Evolutionary conservation across 2,113 vertebrate genomes (phyloP).

Genomic region (Hippocampus zosterae): DNA sequence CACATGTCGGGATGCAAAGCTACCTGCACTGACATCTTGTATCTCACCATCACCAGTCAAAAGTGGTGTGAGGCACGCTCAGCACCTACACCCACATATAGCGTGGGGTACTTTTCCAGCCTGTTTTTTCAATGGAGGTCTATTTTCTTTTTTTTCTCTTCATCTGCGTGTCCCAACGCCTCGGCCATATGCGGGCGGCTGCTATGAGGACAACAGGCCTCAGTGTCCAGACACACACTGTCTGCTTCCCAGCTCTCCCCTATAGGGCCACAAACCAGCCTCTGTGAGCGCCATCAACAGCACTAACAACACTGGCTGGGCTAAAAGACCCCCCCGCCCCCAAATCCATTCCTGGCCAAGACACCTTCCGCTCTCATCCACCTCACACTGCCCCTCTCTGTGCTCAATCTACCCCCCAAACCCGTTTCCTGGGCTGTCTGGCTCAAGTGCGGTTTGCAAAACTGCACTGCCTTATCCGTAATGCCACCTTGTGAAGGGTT

Average conservation of each 20-base stretch:
- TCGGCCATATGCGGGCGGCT: constrained; percentile 64
- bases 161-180: constrained; percentile 48
- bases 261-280: constrained; percentile 59
- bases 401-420: constrained; percentile 32
- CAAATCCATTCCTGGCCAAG: constrained; percentile 27
- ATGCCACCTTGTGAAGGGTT: constrained; percentile 24
- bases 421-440: constrained; percentile 30
- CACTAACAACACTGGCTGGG: constrained; percentile 40
- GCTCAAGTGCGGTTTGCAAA: constrained; percentile 15
- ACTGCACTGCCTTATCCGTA: constrained; percentile 26
- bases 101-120: constrained; percentile 64
- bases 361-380: constrained; percentile 57
- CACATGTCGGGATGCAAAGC: constrained; percentile 14
- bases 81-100: constrained; percentile 56
- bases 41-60: constrained; percentile 45
- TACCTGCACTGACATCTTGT: constrained; percentile 23
- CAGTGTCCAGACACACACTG: constrained; percentile 61
- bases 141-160: constrained; percentile 36
- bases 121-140: constrained; percentile 22
- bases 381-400: constrained; percentile 61
- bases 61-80: constrained; percentile 52
- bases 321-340: constrained; percentile 28
- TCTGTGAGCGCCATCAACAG: constrained; percentile 63
- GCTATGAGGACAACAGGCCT: constrained; percentile 61
- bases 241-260: constrained; percentile 47